Conservation (phyloP, 1,140 invertebrate species). For the Maniola jurtina region DNA sequence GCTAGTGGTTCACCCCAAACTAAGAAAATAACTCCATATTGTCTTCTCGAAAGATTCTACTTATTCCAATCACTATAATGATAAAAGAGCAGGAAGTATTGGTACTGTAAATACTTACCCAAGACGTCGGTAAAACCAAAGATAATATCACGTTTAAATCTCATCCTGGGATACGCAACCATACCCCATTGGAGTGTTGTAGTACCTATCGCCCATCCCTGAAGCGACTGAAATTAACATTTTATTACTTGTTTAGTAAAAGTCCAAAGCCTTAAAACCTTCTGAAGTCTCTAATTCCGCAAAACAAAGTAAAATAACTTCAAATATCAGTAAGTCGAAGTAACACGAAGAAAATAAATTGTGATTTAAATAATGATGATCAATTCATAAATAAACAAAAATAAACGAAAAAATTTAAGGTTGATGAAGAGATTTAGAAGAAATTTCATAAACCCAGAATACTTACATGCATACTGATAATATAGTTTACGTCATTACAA, state of each 20-base stretch:
- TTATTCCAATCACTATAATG: no score
- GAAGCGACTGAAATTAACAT: slow-evolving; percentile 44
- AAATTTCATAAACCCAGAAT: not conserved
- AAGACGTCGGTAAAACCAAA: slow-evolving; percentile 85
- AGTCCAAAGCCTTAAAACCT: no score
- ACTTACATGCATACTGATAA: slow-evolving; percentile 48
- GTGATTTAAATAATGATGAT: no score
- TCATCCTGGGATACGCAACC: slow-evolving; percentile 83
- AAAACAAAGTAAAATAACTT: no score
- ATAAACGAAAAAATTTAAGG: not conserved
- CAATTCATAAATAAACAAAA: not conserved
- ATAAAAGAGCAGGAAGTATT: not conserved
- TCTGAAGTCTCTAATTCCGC: no score
- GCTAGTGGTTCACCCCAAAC: no score
- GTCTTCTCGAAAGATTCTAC: no score
- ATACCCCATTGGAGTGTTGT: slow-evolving; percentile 85
- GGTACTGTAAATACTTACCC: slow-evolving; percentile 64
- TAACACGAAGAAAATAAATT: no score
- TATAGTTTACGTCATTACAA: slow-evolving; percentile 42
- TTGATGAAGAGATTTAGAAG: no score
- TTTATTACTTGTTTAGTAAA: no score
- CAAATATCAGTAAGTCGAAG: no score
- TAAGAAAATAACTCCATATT: no score
- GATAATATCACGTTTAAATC: slow-evolving; percentile 82
- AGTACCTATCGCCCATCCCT: slow-evolving; percentile 82